phyloP scores from a whole-genome alignment of 2,888 invertebrate genomes.

The Tenthredo livida region DNA sequence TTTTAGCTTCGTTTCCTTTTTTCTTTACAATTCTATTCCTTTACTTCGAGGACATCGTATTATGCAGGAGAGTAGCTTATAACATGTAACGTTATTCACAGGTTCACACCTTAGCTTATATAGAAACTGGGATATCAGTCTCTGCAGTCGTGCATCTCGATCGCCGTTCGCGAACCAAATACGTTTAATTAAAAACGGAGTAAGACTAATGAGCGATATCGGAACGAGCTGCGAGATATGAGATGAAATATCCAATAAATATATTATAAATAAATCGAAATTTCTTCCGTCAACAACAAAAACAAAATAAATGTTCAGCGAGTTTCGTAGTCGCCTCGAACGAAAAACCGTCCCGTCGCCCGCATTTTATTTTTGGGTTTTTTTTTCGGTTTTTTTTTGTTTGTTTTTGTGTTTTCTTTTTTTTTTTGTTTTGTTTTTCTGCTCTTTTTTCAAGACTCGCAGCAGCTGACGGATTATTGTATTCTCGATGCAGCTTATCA shows the following conservation, averaged over 20 bases:
- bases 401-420: background rate
- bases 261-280: background rate
- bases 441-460: slow-evolving; percentile 7
- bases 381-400: background rate
- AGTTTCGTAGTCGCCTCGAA: slow-evolving; percentile 28
- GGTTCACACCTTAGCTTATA: background rate
- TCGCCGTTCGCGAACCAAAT: slow-evolving; percentile 1
- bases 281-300: background rate
- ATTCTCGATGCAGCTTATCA: slow-evolving; percentile 44
- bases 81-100: background rate
- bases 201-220: background rate
- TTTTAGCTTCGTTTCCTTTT: background rate
- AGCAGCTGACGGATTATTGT: slow-evolving; percentile 41
- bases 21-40: background rate
- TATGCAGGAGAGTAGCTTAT: background rate
- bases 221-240: background rate
- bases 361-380: slow-evolving; percentile 26
- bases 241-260: background rate
- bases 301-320: slow-evolving; percentile 7
- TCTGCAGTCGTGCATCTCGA: background rate
- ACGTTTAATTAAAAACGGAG: background rate
- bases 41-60: background rate
- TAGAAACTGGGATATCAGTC: slow-evolving; percentile 2
- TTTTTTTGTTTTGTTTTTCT: background rate
- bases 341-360: slow-evolving; percentile 41